Conservation (phyloP, 2,888 invertebrate species). For the Aphrophora alni region DNA sequence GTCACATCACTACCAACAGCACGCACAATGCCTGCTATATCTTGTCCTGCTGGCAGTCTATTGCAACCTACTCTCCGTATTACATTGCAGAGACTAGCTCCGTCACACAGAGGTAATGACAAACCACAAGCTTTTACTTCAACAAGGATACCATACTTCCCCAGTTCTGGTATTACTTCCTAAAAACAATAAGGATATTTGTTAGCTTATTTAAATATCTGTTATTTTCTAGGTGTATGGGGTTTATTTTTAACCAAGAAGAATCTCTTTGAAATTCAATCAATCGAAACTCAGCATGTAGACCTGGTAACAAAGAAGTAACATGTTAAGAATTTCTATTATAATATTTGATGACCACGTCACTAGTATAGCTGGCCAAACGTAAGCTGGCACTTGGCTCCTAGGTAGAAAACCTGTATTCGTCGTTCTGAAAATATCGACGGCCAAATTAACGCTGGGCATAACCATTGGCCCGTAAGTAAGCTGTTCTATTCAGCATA, state of each 20-base stretch:
- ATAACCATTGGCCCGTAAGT: too few relatives aligned
- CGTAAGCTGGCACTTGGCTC: too few relatives aligned
- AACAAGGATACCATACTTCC: constrained; percentile 54
- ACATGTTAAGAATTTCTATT: background rate
- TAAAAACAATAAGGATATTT: constrained; percentile 23
- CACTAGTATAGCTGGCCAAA: too few relatives aligned
- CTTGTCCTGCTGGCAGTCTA: constrained; percentile 55
- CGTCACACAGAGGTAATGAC: constrained; percentile 39
- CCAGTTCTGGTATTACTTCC: constrained; percentile 45
- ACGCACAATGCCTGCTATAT: constrained; percentile 57
- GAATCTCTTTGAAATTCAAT: background rate
- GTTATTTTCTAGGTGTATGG: background rate
- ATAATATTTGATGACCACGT: too few relatives aligned
- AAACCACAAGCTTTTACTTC: constrained; percentile 58
- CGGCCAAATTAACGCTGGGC: too few relatives aligned
- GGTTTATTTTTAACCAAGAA: background rate
- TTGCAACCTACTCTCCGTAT: constrained; percentile 42
- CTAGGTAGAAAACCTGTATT: too few relatives aligned
- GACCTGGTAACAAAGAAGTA: background rate
- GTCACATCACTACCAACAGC: constrained; percentile 56
- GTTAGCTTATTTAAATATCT: background rate
- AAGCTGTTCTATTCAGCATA: too few relatives aligned
- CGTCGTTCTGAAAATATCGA: too few relatives aligned
- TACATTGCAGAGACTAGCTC: constrained; percentile 37
- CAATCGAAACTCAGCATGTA: background rate